Conservation (phyloP, 2,113 vertebrate genomes). For the Hippocampus zosterae region DNA sequence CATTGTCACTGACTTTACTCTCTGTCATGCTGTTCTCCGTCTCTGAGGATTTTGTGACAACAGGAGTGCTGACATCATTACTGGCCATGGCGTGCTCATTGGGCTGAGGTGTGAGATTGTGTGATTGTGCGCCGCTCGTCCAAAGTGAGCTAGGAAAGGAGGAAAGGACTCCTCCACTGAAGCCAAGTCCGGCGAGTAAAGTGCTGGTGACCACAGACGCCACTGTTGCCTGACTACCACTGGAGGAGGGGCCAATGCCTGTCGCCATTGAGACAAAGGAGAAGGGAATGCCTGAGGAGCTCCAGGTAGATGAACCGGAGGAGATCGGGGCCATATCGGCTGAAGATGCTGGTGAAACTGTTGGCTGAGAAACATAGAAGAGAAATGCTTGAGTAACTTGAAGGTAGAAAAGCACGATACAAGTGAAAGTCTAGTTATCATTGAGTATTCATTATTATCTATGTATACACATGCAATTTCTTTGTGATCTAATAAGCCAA, state of each 20-base stretch:
- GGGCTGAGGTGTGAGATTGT: slow-evolving; percentile 48
- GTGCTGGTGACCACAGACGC: slow-evolving; percentile 95
- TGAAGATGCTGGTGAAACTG: slow-evolving; percentile 89
- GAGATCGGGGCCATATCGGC: slow-evolving; percentile 98
- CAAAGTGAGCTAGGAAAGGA: slow-evolving; percentile 93
- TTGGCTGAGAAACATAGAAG: slow-evolving; percentile 74
- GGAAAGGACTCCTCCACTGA: slow-evolving; percentile 87
- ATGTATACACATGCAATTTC: background rate
- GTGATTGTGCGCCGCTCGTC: slow-evolving; percentile 76
- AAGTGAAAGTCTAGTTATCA: too few relatives aligned
- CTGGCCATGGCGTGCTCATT: slow-evolving; percentile 39
- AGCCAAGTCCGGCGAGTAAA: slow-evolving; percentile 88
- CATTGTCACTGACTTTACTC: slow-evolving; percentile 74
- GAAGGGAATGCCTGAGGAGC: slow-evolving; percentile 91
- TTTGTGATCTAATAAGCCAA: slow-evolving; percentile 47
- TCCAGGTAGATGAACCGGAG: slow-evolving; percentile 96
- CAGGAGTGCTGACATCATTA: slow-evolving; percentile 66
- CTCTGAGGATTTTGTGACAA: slow-evolving; percentile 50
- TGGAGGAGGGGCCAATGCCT: slow-evolving; percentile 91
- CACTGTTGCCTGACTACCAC: slow-evolving; percentile 90
- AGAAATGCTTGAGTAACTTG: background rate
- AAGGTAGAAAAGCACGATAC: too few relatives aligned
- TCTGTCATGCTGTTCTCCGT: slow-evolving; percentile 64
- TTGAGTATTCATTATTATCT: background rate
- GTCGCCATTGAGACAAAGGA: slow-evolving; percentile 98